A percentile compares a stretch with the other conserved stretches of the same genome.
phyloP scores from a whole-genome alignment of 1,140 invertebrate species.

The Galendromus occidentalis region DNA sequence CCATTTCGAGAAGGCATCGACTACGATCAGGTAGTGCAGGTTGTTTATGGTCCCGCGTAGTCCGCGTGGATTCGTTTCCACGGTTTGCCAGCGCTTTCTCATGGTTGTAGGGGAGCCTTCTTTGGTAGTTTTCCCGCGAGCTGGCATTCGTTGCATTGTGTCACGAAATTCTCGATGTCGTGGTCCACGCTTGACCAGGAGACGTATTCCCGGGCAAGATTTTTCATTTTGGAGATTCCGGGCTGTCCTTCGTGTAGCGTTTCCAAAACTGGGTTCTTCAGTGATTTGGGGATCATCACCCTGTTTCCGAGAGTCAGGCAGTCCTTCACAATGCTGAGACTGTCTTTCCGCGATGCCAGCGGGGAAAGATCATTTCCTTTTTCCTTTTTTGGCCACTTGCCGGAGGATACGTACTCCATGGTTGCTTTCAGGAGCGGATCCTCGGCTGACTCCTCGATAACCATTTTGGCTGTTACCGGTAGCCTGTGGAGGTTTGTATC shows the following conservation, averaged over 20 bases:
- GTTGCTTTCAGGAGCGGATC: too few relatives aligned
- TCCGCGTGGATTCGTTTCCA: slow-evolving; percentile 27
- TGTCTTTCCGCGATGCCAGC: neutral
- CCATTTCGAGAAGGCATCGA: slow-evolving; percentile 32
- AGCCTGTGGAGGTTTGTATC: neutral
- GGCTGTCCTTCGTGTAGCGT: slow-evolving; percentile 22
- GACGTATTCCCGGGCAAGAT: slow-evolving; percentile 21
- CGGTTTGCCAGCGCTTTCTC: slow-evolving; percentile 18
- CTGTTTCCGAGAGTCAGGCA: neutral
- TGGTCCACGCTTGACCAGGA: slow-evolving; percentile 26
- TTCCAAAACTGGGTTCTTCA: slow-evolving; percentile 18
- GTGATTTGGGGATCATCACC: slow-evolving; percentile 21
- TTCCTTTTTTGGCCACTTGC: neutral
- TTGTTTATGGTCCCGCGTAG: slow-evolving; percentile 28
- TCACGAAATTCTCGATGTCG: slow-evolving; percentile 25
- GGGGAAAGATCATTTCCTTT: neutral
- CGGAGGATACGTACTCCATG: neutral
- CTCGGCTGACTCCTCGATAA: too few relatives aligned
- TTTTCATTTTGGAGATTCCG: slow-evolving; percentile 25
- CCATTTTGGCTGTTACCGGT: neutral
- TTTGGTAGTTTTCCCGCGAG: slow-evolving; percentile 13
- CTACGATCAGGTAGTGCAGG: slow-evolving; percentile 25
- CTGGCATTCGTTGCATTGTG: slow-evolving; percentile 29
- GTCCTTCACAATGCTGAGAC: neutral
- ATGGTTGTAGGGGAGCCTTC: slow-evolving; percentile 15